phyloP scores from a whole-genome alignment of 2,888 invertebrate genomes.

The Dicycla oo region DNA sequence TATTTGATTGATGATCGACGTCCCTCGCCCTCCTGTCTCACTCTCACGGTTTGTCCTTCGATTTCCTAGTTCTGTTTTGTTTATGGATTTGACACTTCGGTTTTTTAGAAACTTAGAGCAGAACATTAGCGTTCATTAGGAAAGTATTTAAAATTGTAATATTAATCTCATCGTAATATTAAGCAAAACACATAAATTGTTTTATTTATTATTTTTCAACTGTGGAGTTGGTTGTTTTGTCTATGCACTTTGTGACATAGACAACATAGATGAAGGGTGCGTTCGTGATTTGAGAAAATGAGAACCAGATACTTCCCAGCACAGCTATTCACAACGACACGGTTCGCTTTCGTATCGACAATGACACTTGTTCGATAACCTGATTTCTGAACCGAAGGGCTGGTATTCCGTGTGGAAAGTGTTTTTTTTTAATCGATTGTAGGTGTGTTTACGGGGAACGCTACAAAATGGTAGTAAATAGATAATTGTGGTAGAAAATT shows the following conservation, averaged over 20 bases:
- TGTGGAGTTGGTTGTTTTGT: not conserved
- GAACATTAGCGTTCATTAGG: not conserved
- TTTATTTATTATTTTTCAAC: not conserved
- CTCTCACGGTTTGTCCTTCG: conserved; percentile 49
- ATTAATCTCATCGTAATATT: not conserved
- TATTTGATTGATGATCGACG: conserved; percentile 74
- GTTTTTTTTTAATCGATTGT: no score
- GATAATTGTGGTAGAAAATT: no score
- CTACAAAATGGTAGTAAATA: no score
- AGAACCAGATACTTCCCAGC: no score
- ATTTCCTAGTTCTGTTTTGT: conserved; percentile 49
- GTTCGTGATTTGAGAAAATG: conserved; percentile 4
- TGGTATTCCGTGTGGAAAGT: no score
- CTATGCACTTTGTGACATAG: conserved; percentile 1
- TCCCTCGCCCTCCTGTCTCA: conserved; percentile 59
- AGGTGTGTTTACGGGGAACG: no score
- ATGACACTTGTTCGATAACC: no score
- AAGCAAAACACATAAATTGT: no score
- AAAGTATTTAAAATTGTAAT: not conserved
- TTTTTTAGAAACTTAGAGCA: not conserved
- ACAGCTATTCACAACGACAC: no score
- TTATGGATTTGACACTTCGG: conserved; percentile 42
- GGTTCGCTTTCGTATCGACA: no score
- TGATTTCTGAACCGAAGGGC: no score
- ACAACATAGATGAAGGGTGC: conserved; percentile 7